phyloP scores from a whole-genome alignment of 1,140 invertebrate species.

The Pseudomyrmex cubaensis region DNA sequence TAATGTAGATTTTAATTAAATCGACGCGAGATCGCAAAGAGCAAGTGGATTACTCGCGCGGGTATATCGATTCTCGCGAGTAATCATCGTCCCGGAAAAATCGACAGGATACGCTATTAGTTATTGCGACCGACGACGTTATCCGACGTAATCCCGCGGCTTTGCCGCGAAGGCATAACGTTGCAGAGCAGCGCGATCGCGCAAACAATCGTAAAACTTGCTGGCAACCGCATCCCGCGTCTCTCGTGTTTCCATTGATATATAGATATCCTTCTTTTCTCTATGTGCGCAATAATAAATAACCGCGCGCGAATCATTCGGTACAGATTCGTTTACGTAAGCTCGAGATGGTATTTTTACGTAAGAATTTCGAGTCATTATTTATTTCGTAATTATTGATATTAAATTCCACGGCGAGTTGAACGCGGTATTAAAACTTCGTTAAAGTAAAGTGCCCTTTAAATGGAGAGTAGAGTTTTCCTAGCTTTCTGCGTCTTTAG shows the following conservation, averaged over 20 bases:
- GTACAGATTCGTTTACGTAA: slow-evolving; percentile 6
- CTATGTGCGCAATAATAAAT: too few species aligned
- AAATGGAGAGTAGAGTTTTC: slow-evolving; percentile 46
- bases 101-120: slow-evolving; percentile 12
- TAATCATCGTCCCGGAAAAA: slow-evolving; percentile 8
- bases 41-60: neutral
- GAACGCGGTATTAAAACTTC: slow-evolving; percentile 35
- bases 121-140: slow-evolving; percentile 11
- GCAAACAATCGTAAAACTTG: slow-evolving; percentile 26
- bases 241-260: slow-evolving; percentile 30
- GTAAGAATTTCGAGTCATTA: slow-evolving; percentile 43
- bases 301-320: neutral
- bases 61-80: neutral
- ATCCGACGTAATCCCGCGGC: slow-evolving; percentile 23
- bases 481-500: neutral
- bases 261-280: too few species aligned
- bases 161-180: slow-evolving; percentile 17
- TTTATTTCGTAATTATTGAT: slow-evolving; percentile 47
- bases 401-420: slow-evolving; percentile 45
- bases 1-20: slow-evolving; percentile 39
- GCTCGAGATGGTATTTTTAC: slow-evolving; percentile 12
- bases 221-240: slow-evolving; percentile 11
- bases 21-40: slow-evolving; percentile 6
- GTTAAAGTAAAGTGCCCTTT: slow-evolving; percentile 13
- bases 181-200: too few species aligned